Evolutionary conservation across 2,888 invertebrate genomes (phyloP).

Genomic region (Shargacucullia verbasci): DNA sequence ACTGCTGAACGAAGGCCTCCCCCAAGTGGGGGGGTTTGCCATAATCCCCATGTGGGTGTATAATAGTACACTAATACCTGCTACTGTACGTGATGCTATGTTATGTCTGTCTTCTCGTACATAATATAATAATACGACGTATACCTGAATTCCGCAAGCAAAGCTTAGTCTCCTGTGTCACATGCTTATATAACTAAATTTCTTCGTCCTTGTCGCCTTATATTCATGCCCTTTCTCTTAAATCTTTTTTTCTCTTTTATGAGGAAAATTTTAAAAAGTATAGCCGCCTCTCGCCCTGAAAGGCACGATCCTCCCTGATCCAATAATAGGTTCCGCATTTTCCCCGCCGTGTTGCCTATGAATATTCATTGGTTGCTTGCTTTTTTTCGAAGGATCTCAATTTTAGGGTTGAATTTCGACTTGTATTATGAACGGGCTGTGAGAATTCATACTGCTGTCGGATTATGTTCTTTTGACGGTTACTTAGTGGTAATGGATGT

Average conservation of each 20-base stretch:
- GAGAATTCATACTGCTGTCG: constrained; percentile 47
- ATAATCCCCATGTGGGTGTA: no score
- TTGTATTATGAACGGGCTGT: constrained; percentile 46
- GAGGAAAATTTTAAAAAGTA: constrained; percentile 53
- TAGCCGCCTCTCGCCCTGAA: constrained; percentile 43
- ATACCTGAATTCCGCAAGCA: no score
- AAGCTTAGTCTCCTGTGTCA: background rate
- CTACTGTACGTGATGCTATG: no score
- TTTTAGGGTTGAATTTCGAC: constrained; percentile 59
- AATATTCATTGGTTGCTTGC: constrained; percentile 60
- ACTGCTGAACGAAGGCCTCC: no score
- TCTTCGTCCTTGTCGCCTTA: constrained; percentile 26
- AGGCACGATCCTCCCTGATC: constrained; percentile 59
- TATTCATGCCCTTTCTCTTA: constrained; percentile 42
- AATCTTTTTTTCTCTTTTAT: constrained; percentile 55
- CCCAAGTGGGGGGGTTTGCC: no score
- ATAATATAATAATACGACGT: no score
- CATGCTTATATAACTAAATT: constrained; percentile 41
- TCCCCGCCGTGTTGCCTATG: constrained; percentile 55
- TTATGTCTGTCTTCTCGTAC: no score
- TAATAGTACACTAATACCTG: no score
- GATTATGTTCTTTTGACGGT: constrained; percentile 46
- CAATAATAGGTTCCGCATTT: constrained; percentile 63
- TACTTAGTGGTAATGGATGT: constrained; percentile 41
- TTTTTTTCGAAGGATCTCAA: constrained; percentile 50